phyloP scores from a whole-genome alignment of 2,797 vertebrate genomes.

The Myotis daubentonii region DNA sequence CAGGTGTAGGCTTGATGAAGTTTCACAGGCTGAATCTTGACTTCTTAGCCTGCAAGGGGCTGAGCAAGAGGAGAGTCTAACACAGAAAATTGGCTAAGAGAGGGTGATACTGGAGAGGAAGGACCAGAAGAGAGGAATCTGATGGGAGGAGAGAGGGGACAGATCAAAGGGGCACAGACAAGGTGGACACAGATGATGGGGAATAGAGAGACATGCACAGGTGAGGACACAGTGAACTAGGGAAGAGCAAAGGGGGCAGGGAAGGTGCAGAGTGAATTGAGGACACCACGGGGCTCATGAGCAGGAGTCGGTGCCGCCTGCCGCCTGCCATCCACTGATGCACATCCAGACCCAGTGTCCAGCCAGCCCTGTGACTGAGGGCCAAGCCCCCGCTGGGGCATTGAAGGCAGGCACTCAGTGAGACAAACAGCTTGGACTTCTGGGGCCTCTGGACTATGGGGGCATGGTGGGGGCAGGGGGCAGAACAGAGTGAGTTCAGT shows the following conservation, averaged over 20 bases:
- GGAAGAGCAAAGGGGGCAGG: not conserved
- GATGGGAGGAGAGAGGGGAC: not conserved
- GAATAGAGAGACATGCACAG: not conserved
- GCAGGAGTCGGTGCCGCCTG: not conserved
- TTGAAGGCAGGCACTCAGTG: conserved; percentile 47
- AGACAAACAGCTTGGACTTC: conserved; percentile 35
- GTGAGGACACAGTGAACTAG: not conserved
- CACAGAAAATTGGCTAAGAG: not conserved
- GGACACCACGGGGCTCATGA: not conserved
- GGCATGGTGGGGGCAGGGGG: conserved; percentile 44
- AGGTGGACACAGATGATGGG: not conserved
- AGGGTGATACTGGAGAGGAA: not conserved
- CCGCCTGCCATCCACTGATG: not conserved
- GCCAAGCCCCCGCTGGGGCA: conserved; percentile 49
- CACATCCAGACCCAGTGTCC: conserved; percentile 21
- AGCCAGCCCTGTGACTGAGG: conserved; percentile 69
- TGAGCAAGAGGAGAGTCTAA: not conserved
- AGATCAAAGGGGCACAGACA: not conserved
- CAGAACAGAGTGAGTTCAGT: conserved; percentile 67
- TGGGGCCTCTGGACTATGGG: conserved; percentile 57
- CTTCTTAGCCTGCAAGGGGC: not conserved
- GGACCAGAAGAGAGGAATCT: not conserved
- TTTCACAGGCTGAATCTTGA: not conserved
- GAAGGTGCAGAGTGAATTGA: not conserved
- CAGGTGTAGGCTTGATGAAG: not conserved